phyloP scores from a whole-genome alignment of 37 sponge, comb jelly and placozoan genomes.

The Oscarella lobularis region DNA sequence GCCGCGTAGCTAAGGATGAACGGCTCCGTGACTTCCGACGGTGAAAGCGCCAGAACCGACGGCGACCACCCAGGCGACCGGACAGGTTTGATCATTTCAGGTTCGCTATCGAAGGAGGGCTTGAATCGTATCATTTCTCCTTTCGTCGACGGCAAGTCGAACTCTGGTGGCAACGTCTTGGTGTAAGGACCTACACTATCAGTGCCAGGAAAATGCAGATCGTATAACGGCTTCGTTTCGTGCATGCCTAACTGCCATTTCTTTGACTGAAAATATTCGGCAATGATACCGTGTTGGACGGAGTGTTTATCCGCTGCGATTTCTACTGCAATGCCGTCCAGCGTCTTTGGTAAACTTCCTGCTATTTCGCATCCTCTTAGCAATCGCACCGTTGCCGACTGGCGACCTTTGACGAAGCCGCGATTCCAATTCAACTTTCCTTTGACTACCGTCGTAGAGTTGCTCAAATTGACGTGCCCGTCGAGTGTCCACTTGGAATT shows the following conservation, averaged over 20 bases:
- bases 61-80: no score
- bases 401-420: no score
- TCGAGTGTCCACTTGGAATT: no score
- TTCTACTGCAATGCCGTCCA: background rate
- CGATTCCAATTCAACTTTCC: background rate
- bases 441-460: background rate
- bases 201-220: no score
- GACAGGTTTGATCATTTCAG: no score
- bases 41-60: no score
- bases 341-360: background rate
- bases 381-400: background rate
- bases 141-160: background rate
- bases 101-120: no score
- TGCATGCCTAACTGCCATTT: no score
- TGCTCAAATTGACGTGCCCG: no score
- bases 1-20: background rate
- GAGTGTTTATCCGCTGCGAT: background rate
- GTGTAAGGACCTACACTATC: no score
- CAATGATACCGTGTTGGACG: background rate
- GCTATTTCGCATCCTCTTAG: background rate
- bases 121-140: background rate
- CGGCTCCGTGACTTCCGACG: no score
- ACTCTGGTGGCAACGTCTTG: background rate
- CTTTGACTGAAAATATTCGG: constrained; percentile 6
- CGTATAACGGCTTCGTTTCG: no score